phyloP scores from a whole-genome alignment of 2,888 invertebrate genomes.

The Stenotaenia linearis region DNA sequence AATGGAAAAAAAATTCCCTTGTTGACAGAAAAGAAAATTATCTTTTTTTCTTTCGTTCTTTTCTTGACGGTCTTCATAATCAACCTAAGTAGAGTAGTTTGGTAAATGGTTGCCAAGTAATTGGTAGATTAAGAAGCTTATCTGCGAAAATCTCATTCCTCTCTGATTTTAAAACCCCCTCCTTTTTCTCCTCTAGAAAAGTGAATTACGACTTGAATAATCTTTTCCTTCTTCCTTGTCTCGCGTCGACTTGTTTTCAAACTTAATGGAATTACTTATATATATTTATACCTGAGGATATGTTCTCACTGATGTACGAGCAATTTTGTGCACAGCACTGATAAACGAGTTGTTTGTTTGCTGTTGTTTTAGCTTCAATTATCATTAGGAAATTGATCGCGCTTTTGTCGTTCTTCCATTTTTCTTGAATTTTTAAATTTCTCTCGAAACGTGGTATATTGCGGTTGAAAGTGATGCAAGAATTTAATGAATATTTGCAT shows the following conservation, averaged over 20 bases:
- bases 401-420: not conserved
- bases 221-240: not conserved
- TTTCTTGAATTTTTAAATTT: too few species aligned
- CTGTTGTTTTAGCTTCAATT: not conserved
- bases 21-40: not conserved
- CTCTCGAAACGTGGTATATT: not conserved
- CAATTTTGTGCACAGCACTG: not conserved
- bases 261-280: slow-evolving; percentile 2
- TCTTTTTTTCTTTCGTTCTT: not conserved
- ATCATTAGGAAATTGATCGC: not conserved
- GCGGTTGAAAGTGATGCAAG: not conserved
- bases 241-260: not conserved
- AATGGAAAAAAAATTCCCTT: not conserved
- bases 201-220: slow-evolving; percentile 15
- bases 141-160: slow-evolving; percentile 1
- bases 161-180: slow-evolving; percentile 6
- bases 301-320: not conserved
- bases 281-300: not conserved
- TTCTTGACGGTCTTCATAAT: not conserved
- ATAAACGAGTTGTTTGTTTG: not conserved
- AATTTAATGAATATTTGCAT: slow-evolving; percentile 15
- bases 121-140: slow-evolving; percentile 19
- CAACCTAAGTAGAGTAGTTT: slow-evolving; percentile 2
- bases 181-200: not conserved
- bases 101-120: slow-evolving; percentile 19